A percentile compares a stretch with the other conserved stretches of the same genome.
Conservation (phyloP, 2,113 vertebrate species). For the Trematocara marginatum region DNA sequence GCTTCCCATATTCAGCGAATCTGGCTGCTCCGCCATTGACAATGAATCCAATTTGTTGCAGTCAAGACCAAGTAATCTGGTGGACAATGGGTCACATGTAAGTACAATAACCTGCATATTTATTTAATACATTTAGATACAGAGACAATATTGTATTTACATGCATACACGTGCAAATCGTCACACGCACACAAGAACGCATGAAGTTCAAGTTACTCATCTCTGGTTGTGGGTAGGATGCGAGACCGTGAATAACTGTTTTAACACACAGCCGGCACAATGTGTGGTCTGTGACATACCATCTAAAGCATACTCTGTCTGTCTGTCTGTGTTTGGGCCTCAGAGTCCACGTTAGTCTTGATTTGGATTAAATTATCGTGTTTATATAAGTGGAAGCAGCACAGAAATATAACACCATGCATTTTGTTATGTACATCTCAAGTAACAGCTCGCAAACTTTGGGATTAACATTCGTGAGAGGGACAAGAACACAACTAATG, state of each 20-base stretch:
- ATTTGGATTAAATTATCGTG: background rate
- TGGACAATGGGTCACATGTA: background rate
- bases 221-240: conserved; percentile 56
- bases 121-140: background rate
- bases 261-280: conserved; percentile 64
- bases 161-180: background rate
- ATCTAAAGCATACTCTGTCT: conserved; percentile 44
- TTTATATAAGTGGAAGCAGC: background rate
- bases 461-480: background rate
- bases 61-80: conserved; percentile 1
- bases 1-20: conserved; percentile 34
- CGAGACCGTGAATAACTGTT: conserved; percentile 71
- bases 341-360: background rate
- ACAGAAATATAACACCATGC: background rate
- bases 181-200: background rate
- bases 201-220: conserved; percentile 57
- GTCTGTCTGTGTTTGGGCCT: background rate
- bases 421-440: background rate
- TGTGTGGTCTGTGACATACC: conserved; percentile 75
- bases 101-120: background rate
- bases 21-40: background rate
- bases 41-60: conserved; percentile 10
- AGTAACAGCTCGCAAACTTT: background rate
- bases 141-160: background rate
- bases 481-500: background rate